Evolutionary conservation across 2,797 vertebrate species (phyloP), one percentile per base, ranked within the genome.

Genomic region (Aphelocoma californica): DNA sequence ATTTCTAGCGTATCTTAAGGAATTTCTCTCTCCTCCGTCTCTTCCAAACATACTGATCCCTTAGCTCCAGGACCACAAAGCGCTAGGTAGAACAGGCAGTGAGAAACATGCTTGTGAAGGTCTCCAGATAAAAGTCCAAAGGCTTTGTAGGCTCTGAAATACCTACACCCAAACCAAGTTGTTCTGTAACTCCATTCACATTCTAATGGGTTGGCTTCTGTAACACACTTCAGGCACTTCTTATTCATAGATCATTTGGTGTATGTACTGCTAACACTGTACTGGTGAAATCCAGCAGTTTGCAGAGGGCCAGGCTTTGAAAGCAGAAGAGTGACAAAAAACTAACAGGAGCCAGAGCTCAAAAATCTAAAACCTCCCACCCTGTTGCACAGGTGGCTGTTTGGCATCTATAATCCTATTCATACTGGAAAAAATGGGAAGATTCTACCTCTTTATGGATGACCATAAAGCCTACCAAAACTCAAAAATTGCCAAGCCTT

Each of bases 261-360:
- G 8, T 36, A 28, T 3, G 0, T 18, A 53, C 25, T 42, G 21
- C 65, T 64, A 53, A 25, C 28, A 21, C 14, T 38, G 34, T 26
- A 42, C 4, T 53, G 25, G 20, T 51, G 32, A 95, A 34, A 56
- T 44, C 42, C 12, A 42, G 23, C 72, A 93, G 69, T 96, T 95
- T 96, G 75, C 78, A 95, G 71, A 81, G 62, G 73, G 89, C 50
- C 84, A 71, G 17, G 67, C 89, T 97, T 97, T 96, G 96, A 96
- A 93, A 97, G 57, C 14, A 83, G 70, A 94, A 94, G 62, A 94
- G 69, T 71, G 54, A 95, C 48, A 91, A 94, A 90, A 56, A 92
- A 53, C 20, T 80, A 93, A 95, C 91, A 85, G 64, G 71, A 96
- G 92, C 77, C 86, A 97, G 92, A 97, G 47, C 88, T 89, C 92